These are phyloP conservation scores for Ageneiosus marmoratus DNA, from an alignment of 2,113 vertebrate genomes.

Conservation along the genomic window DNA sequence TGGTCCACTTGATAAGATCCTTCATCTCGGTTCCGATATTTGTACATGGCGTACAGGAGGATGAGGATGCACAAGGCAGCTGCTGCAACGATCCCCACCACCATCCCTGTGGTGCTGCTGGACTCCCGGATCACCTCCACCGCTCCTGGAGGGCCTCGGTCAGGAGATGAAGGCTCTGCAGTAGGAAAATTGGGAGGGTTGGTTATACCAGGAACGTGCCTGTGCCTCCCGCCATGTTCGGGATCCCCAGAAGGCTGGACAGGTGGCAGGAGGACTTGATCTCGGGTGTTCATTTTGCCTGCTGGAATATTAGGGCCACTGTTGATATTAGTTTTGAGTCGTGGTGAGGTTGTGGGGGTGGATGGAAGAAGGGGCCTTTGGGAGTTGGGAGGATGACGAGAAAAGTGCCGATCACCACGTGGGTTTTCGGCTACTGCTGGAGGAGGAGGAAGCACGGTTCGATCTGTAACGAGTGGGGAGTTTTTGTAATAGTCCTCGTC, in stretches of 20 bases:
- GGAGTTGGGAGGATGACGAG: conserved; percentile 72
- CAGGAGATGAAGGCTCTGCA: conserved; percentile 85
- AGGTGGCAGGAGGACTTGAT: conserved; percentile 81
- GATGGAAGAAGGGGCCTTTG: conserved; percentile 70
- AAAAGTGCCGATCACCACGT: conserved; percentile 74
- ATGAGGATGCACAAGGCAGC: conserved; percentile 95
- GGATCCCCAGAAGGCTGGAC: conserved; percentile 80
- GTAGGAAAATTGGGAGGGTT: conserved; percentile 86
- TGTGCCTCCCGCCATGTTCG: conserved; percentile 70
- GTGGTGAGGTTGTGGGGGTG: conserved; percentile 72
- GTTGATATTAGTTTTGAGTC: conserved; percentile 60
- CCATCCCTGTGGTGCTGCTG: conserved; percentile 94
- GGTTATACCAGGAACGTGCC: conserved; percentile 76
- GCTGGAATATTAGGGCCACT: conserved; percentile 76
- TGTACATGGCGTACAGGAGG: conserved; percentile 95
- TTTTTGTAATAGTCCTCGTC: conserved; percentile 94
- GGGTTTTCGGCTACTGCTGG: conserved; percentile 72
- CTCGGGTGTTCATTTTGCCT: conserved; percentile 91
- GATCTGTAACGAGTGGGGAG: conserved; percentile 85
- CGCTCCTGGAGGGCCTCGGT: conserved; percentile 82
- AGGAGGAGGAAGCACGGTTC: conserved; percentile 80
- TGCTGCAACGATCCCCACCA: conserved; percentile 92
- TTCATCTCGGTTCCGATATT: conserved; percentile 93
- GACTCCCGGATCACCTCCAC: conserved; percentile 90
- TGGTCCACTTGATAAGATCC: conserved; percentile 95